Evolutionary conservation across 1,140 invertebrate species (phyloP).

Genomic region (Papilio helenus): DNA sequence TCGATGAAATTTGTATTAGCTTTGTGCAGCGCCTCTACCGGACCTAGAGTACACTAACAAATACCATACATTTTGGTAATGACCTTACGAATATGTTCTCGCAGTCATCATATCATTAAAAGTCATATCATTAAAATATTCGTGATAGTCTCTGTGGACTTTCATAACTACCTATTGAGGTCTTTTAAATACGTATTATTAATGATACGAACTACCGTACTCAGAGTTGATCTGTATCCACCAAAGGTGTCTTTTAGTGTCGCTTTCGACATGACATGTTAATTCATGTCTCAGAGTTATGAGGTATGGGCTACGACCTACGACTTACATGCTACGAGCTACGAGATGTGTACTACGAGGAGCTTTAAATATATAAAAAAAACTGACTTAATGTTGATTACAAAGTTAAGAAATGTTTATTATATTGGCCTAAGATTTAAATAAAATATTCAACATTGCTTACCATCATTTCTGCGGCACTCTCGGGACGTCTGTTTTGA

Average conservation of each 20-base stretch:
- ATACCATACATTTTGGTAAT: no score
- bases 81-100: no score
- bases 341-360: neutral
- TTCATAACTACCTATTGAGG: no score
- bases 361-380: no score
- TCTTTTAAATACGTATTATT: no score
- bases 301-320: neutral
- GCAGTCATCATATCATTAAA: no score
- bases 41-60: no score
- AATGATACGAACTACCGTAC: neutral
- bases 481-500: constrained; percentile 10
- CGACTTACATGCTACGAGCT: neutral
- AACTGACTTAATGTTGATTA: neutral
- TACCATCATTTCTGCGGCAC: neutral
- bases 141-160: no score
- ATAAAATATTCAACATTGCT: neutral
- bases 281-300: neutral
- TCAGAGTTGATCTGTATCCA: neutral
- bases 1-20: no score
- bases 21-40: no score
- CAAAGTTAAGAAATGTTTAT: neutral
- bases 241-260: neutral
- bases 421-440: neutral
- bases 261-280: neutral
- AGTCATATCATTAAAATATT: no score